Base-by-base conservation (phyloP, 92 coral and sea anemone genomes). In the Porites evermanni region DNA sequence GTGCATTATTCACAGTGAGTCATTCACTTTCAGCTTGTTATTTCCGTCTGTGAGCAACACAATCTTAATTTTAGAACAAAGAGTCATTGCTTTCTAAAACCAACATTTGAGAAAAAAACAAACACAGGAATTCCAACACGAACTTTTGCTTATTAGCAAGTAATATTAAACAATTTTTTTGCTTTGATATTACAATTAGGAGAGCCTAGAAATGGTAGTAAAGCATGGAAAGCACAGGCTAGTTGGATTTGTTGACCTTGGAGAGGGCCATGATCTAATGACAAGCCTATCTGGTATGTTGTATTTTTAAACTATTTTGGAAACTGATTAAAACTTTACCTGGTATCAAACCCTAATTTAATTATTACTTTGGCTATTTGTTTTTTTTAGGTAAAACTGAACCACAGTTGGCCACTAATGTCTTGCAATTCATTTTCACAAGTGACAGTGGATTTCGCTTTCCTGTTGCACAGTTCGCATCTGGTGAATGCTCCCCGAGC, bases 231-330 rank as follows among this genome's bases (percentile, higher is more conserved):
- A 80, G 44, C 29, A 26, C 29, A 26, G 29, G 29, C 29, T 26
- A 26, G 29, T 26, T 26, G 29, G 29, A 26, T 26, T 87, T 87
- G 90, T 87, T 23, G 70, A 72, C 74, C 80, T 87, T 6, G 90
- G 90, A 3, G 26, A 80, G 21, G 69, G 72, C 8, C 90, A 87
- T 64, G 90, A 87, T 17, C 70, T 80, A 0, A 87, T 80, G 81
- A 13, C 44, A 17, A 24, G 8, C 7, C 54, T 70, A 9, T 32
- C 54, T 12, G 75, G 75, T 70, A 70, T 26, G 29, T 26, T 26
- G 2, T 26, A 26, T 26, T 26, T 26, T 26, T 26, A 26, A 26
- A 26, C 29, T 26, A 26, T 26, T 26, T 26, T 26, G 2, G 29
- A 26, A 26, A 26, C 29, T 26, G 29, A 26, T 26, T 26, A 26